phyloP scores from a whole-genome alignment of 2,888 invertebrate genomes.

The Trilocha varians region DNA sequence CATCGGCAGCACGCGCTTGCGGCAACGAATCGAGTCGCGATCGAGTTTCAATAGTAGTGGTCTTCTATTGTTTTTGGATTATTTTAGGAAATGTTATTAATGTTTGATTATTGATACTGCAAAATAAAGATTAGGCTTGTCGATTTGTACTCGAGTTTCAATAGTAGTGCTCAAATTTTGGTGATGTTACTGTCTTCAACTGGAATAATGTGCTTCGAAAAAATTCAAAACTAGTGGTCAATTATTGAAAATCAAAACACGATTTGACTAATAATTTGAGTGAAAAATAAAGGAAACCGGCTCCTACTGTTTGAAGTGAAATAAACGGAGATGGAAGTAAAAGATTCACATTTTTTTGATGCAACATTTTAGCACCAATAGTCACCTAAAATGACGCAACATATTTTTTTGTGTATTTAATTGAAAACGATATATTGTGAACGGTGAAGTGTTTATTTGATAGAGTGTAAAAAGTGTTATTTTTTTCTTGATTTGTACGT shows the following conservation, averaged over 20 bases:
- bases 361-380: too few species aligned
- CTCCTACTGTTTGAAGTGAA: too few species aligned
- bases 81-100: neutral
- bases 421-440: slow-evolving; percentile 8
- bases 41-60: slow-evolving; percentile 4
- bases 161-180: too few species aligned
- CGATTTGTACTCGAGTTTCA: neutral
- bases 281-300: too few species aligned
- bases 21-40: slow-evolving; percentile 4
- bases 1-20: slow-evolving; percentile 25
- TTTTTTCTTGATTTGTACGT: neutral
- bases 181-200: too few species aligned
- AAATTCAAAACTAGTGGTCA: too few species aligned
- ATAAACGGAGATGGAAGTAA: too few species aligned
- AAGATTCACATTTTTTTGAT: too few species aligned
- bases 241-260: too few species aligned
- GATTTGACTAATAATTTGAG: too few species aligned
- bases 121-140: neutral
- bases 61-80: slow-evolving; percentile 10
- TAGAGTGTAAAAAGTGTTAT: neutral
- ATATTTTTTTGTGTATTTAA: slow-evolving; percentile 1
- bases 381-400: too few species aligned
- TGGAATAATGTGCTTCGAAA: too few species aligned
- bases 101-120: neutral
- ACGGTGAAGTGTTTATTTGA: slow-evolving; percentile 15